Evolutionary conservation across 2,888 invertebrate genomes (phyloP).

Genomic region (Euclidia mi): DNA sequence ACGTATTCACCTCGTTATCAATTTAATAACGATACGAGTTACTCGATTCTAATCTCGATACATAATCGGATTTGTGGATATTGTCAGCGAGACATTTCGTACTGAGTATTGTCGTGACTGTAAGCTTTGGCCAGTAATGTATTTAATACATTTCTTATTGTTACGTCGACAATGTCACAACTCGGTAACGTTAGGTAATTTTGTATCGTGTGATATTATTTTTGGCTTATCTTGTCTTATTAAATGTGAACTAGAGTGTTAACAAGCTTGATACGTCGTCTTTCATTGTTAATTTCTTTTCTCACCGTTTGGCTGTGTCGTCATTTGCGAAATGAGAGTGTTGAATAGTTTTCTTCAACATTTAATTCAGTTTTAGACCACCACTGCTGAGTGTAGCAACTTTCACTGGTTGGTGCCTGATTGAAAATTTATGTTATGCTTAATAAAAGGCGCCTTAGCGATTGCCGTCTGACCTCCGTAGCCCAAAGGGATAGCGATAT

Average conservation of each 20-base stretch:
- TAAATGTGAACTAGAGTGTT: background rate
- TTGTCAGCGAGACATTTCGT: constrained; percentile 57
- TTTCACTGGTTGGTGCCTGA: too few species aligned
- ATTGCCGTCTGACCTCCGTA: too few species aligned
- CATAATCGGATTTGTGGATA: constrained; percentile 59
- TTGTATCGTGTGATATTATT: background rate
- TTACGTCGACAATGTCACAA: constrained; percentile 21
- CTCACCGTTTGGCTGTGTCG: too few species aligned
- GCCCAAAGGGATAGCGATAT: too few species aligned
- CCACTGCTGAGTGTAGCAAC: too few species aligned
- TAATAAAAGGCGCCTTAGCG: too few species aligned
- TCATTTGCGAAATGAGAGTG: too few species aligned
- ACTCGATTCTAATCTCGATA: constrained; percentile 56
- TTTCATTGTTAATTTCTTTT: too few species aligned
- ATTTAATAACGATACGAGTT: constrained; percentile 56
- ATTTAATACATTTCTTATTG: constrained; percentile 13
- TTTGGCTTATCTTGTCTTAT: background rate
- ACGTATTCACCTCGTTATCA: constrained; percentile 55
- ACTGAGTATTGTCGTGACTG: constrained; percentile 49
- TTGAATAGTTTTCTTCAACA: too few species aligned
- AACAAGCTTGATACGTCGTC: too few species aligned
- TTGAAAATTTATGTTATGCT: too few species aligned
- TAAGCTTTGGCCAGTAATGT: constrained; percentile 27
- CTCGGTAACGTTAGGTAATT: background rate
- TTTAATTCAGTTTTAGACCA: too few species aligned